Evolutionary conservation across 2,888 invertebrate genomes (phyloP).

Genomic region (Antitype chi): DNA sequence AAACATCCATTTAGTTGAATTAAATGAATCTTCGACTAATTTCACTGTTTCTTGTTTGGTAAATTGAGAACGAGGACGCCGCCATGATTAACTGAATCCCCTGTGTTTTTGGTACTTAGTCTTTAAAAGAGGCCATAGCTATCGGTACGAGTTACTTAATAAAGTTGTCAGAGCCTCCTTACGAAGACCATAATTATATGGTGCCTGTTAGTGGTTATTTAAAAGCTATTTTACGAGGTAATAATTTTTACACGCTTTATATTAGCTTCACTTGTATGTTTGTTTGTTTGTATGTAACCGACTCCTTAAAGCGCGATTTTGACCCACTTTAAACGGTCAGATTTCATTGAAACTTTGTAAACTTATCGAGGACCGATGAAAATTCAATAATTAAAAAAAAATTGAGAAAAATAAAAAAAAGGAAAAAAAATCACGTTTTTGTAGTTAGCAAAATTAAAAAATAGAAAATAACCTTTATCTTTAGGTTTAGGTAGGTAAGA

Average conservation of each 20-base stretch:
- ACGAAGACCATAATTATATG: background rate
- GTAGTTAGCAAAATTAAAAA: too few relatives aligned
- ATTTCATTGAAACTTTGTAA: too few relatives aligned
- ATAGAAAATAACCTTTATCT: too few relatives aligned
- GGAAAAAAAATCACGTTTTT: too few relatives aligned
- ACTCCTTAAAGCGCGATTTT: too few relatives aligned
- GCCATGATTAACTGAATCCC: background rate
- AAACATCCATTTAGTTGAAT: background rate
- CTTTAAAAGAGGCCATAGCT: background rate
- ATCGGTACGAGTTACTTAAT: background rate
- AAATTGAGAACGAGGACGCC: conserved; percentile 6
- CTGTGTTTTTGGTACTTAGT: background rate
- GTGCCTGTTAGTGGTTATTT: background rate
- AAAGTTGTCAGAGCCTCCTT: background rate
- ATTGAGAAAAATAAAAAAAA: too few relatives aligned
- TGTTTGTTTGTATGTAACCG: too few relatives aligned
- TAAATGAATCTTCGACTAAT: background rate
- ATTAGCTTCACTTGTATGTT: too few relatives aligned
- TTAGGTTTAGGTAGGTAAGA: background rate
- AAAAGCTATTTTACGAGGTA: background rate
- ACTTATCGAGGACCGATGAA: too few relatives aligned
- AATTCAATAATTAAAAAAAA: too few relatives aligned
- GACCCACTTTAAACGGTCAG: too few relatives aligned
- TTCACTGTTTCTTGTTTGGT: conserved; percentile 7
- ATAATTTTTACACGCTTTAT: too few relatives aligned